Evolutionary conservation across 1,140 invertebrate genomes (phyloP).

Genomic region (Scylla paramamosain): DNA sequence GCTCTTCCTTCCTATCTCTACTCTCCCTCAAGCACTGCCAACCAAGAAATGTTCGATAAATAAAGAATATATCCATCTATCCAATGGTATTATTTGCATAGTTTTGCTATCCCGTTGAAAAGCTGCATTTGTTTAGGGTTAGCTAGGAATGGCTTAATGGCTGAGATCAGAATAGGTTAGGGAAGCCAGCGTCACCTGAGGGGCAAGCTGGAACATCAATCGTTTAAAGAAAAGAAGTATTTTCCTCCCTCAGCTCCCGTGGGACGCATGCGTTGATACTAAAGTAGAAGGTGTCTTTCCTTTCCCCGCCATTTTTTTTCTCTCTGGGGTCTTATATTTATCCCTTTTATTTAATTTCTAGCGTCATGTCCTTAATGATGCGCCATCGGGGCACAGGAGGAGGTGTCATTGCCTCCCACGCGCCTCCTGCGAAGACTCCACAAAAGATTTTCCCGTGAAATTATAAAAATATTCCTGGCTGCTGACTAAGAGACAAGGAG

Average conservation of each 20-base stretch:
- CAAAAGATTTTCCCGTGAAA: background rate
- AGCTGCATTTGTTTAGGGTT: background rate
- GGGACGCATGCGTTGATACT: conserved; percentile 60
- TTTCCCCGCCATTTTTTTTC: conserved; percentile 40
- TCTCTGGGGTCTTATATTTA: background rate
- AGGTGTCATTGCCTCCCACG: background rate
- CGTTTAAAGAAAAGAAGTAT: background rate
- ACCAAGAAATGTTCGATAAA: background rate
- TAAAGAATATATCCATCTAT: background rate
- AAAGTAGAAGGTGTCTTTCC: conserved; percentile 53
- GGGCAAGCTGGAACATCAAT: background rate
- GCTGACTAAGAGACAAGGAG: conserved; percentile 22
- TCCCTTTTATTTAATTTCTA: background rate
- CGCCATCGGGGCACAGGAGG: background rate
- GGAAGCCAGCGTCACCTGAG: background rate
- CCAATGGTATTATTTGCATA: background rate
- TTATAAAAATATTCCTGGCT: conserved; percentile 52
- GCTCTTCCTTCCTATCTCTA: background rate
- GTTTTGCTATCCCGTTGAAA: background rate
- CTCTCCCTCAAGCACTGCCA: background rate
- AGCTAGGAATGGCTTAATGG: background rate
- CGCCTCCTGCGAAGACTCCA: background rate
- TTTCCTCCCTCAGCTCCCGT: background rate
- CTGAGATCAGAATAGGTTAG: background rate
- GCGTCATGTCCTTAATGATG: background rate